Percentiles rank a stretch among this genome's conserved stretches.
Conservation (phyloP, 23 tunicate genomes). For the Styela clava region DNA sequence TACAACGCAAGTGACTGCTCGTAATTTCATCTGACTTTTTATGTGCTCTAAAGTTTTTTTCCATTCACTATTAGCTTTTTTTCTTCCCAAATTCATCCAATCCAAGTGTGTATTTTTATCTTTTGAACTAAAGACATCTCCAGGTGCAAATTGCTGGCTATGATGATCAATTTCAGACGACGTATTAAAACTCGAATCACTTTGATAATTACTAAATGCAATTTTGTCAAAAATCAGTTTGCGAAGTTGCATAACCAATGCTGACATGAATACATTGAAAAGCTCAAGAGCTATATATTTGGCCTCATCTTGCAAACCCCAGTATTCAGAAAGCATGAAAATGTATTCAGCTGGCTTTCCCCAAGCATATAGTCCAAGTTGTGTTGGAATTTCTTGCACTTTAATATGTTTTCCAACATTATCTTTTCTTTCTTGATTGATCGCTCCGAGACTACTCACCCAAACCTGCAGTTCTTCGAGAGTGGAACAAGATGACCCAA, state of each 20-base stretch:
- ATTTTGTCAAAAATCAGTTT: background rate
- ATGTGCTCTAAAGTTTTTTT: slow-evolving; percentile 48
- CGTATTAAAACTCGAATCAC: background rate
- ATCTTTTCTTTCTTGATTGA: background rate
- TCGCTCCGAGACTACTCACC: background rate
- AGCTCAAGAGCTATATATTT: slow-evolving; percentile 43
- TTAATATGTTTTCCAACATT: background rate
- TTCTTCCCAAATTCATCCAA: background rate
- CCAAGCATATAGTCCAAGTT: slow-evolving; percentile 3
- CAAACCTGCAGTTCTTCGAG: background rate
- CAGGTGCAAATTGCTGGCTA: background rate
- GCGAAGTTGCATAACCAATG: background rate
- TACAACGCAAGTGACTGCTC: slow-evolving; percentile 41
- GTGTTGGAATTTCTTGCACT: background rate
- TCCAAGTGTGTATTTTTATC: background rate
- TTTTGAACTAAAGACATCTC: slow-evolving; percentile 6
- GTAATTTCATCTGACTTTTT: slow-evolving; percentile 37
- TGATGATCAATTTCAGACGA: background rate
- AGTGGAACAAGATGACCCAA: background rate
- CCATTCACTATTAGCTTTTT: slow-evolving; percentile 27
- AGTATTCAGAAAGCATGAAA: slow-evolving; percentile 29
- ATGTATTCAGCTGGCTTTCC: slow-evolving; percentile 23
- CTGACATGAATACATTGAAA: slow-evolving; percentile 18
- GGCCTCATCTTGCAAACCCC: slow-evolving; percentile 41
- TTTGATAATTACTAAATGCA: too few relatives aligned